Evolutionary conservation across 2,797 vertebrate species (phyloP).

Genomic region (Molossus alvarezi): DNA sequence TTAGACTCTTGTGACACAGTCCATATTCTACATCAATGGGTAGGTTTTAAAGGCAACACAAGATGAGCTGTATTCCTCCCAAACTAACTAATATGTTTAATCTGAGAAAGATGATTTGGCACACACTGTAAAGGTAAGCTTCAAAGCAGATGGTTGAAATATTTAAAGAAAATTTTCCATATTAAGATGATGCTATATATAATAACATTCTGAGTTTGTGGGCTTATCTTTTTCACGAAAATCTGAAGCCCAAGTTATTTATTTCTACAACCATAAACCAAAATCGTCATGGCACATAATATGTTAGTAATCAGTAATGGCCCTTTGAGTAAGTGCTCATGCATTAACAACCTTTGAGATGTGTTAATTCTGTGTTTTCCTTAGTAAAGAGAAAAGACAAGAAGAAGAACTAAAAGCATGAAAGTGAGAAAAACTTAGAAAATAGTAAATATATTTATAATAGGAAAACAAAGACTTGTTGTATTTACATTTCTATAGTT

Average conservation of each 20-base stretch:
- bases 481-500: slow-evolving; percentile 64
- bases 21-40: slow-evolving; percentile 38
- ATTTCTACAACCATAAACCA: slow-evolving; percentile 57
- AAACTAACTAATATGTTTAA: slow-evolving; percentile 72
- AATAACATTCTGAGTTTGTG: slow-evolving; percentile 66
- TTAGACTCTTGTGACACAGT: slow-evolving; percentile 18
- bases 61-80: slow-evolving; percentile 59
- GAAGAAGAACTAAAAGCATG: neutral
- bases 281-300: slow-evolving; percentile 1
- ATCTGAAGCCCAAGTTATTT: slow-evolving; percentile 70
- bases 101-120: slow-evolving; percentile 73
- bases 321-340: slow-evolving; percentile 65
- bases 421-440: neutral
- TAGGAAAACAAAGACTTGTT: slow-evolving; percentile 12
- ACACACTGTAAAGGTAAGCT: slow-evolving; percentile 70
- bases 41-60: slow-evolving; percentile 69
- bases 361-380: neutral
- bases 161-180: neutral
- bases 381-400: neutral
- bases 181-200: slow-evolving; percentile 66
- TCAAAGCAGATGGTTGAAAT: slow-evolving; percentile 76
- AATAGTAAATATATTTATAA: neutral
- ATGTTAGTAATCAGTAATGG: slow-evolving; percentile 37
- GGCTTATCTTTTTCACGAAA: slow-evolving; percentile 69
- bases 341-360: slow-evolving; percentile 47